phyloP scores from a whole-genome alignment of 2,888 invertebrate species.

The Reticulitermes lucifugus region DNA sequence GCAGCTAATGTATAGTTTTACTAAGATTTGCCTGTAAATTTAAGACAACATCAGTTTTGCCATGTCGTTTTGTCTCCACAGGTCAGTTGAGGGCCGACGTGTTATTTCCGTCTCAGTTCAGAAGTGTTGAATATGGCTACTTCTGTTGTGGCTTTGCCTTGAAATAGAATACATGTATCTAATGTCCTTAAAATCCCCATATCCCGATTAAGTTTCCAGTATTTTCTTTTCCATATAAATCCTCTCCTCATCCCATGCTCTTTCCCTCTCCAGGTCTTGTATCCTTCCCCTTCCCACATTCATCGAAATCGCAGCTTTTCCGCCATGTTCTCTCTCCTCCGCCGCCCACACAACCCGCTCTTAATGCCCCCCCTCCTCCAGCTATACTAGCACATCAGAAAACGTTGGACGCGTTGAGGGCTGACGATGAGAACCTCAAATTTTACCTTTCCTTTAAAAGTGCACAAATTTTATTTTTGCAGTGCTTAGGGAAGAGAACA shows the following conservation, averaged over 20 bases:
- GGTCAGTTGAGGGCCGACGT: background rate
- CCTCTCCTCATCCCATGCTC: background rate
- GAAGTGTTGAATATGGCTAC: background rate
- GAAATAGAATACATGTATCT: background rate
- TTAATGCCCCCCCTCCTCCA: background rate
- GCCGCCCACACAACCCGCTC: background rate
- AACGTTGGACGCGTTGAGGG: background rate
- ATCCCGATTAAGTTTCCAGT: background rate
- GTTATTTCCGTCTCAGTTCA: background rate
- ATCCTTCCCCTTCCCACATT: background rate
- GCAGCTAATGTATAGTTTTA: no score
- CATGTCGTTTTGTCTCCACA: background rate
- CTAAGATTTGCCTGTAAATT: no score
- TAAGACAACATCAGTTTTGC: background rate
- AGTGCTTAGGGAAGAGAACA: background rate
- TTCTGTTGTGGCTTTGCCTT: background rate
- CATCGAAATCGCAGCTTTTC: slow-evolving; percentile 26
- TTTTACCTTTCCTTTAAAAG: background rate
- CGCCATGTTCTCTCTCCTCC: slow-evolving; percentile 7
- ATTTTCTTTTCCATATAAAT: background rate
- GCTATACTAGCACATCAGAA: background rate
- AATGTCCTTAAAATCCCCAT: background rate
- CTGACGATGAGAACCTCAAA: no score
- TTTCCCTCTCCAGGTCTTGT: background rate
- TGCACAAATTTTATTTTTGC: background rate